Base-by-base conservation (phyloP, 2,797 vertebrate genomes). In the Acrossocheilus wenchowensis region DNA sequence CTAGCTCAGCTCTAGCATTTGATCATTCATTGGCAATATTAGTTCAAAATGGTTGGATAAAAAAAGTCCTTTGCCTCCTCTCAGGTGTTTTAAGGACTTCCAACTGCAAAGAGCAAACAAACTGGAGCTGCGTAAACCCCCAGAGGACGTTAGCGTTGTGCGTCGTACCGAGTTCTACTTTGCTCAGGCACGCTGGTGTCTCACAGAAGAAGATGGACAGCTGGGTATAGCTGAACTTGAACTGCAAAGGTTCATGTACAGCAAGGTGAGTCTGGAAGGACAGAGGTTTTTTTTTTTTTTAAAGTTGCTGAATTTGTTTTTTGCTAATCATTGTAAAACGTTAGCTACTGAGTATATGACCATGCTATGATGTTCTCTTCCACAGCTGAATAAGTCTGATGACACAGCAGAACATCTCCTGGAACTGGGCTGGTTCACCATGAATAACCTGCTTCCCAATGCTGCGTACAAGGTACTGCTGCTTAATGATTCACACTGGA, bases 361-460 rank as follows among this genome's bases (percentile, higher is more conserved):
- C 36, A 4, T 69, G 34, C 39, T 73, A 81, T 57, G 9, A 39
- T 84, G 78, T 86, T 71, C 68, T 73, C 41, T 90, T 83, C 39
- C 3, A 0, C 93, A 99, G 98, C 94, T 99, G 82, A 99, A 99
- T 93, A 99, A 99, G 88, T 99, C 98, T 45, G 98, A 99, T 21
- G 98, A 99, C 90, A 99, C 98, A 0, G 98, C 98, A 0, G 98
- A 99, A 91, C 98, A 99, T 93, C 97, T 99, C 80, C 91, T 99
- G 92, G 98, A 99, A 68, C 93, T 99, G 78, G 98, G 98, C 66
- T 99, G 98, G 98, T 99, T 99, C 91, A 99, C 96, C 1, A 99
- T 99, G 98, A 99, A 99, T 94, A 99, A 99, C 92, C 95, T 99
- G 52, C 95, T 99, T 60, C 98, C 98, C 82, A 99, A 99, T 0